Evolutionary conservation across 2,888 invertebrate genomes (phyloP), one percentile per base, ranked within the genome.

Genomic region (Papilio gigon): DNA sequence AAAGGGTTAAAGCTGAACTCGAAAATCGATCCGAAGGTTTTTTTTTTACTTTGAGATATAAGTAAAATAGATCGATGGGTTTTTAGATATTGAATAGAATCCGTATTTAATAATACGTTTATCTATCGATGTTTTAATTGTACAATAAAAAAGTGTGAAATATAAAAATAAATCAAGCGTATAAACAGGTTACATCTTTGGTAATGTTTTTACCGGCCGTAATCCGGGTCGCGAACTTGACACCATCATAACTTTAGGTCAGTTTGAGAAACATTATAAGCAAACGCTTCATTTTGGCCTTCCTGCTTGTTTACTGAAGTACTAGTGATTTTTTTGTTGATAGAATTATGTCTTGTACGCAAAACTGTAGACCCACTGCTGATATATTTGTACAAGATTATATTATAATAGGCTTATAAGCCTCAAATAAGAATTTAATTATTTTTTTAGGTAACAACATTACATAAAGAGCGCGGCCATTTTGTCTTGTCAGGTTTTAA

Each of bases 181-280:
- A 30, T 56, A 56, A 56, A 56, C 53, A 17, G 42, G 40, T 56
- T 56, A 56, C 30, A 30, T 30, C 30, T 56, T 53, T n/a, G 30
- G 30, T 56, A 56, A 56, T 56, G 53, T 56, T 56, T 30, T 56
- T 56, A 56, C 30, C 37, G 25, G 37, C 47, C 30, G 53, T 40
- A 20, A 61, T 67, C 67, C 67, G 53, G 62, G 62, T 62, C 62
- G 33, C 37, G 67, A 62, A 67, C 67, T 67, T 67, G 67, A 67
- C 67, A 65, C 14, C 44, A n/a, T 60, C 40, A 3, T 40, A 37
- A 60, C 60, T 25, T 40, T 40, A 40, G 60, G 60, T 60, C 40
- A 60, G 25, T 60, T 60, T 60, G 37, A 37, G 40, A n/a, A 60
- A 60, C 22, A 56, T 42, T 50, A 59, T 5, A 60, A 60, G 60